phyloP scores from a whole-genome alignment of 2,888 invertebrate genomes.

The Lomographa bimaculata region DNA sequence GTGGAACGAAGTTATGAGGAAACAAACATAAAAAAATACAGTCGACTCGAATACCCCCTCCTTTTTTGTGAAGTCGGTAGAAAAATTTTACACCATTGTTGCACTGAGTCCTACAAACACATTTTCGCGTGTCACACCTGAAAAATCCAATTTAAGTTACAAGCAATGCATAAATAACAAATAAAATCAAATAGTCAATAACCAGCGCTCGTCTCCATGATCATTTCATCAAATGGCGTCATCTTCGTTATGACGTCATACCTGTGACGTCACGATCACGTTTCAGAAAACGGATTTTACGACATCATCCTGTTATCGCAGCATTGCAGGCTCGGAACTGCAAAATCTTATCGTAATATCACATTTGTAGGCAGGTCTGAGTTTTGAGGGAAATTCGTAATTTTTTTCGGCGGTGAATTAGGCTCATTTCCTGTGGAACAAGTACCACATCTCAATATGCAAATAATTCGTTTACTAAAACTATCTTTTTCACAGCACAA shows the following conservation, averaged over 20 bases:
- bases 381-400: constrained; percentile 13
- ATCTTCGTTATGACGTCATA: constrained; percentile 19
- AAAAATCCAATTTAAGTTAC: too few relatives aligned
- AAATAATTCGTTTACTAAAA: too few relatives aligned
- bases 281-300: constrained; percentile 51
- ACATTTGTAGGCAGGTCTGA: constrained; percentile 35
- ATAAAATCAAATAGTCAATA: constrained; percentile 25
- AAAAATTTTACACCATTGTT: too few relatives aligned
- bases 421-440: too few relatives aligned
- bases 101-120: too few relatives aligned
- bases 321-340: constrained; percentile 43
- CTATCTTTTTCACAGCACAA: too few relatives aligned
- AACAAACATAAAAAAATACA: too few relatives aligned
- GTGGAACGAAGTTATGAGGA: too few relatives aligned
- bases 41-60: too few relatives aligned
- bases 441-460: too few relatives aligned
- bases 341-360: constrained; percentile 40
- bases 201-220: constrained; percentile 23
- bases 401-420: constrained; percentile 16
- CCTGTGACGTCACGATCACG: constrained; percentile 24
- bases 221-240: constrained; percentile 27
- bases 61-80: too few relatives aligned
- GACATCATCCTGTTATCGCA: constrained; percentile 54
- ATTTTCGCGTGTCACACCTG: too few relatives aligned
- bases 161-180: constrained; percentile 10